Evolutionary conservation across 92 coral and sea anemone genomes (phyloP).

Genomic region (Umimayanthus kanabou): DNA sequence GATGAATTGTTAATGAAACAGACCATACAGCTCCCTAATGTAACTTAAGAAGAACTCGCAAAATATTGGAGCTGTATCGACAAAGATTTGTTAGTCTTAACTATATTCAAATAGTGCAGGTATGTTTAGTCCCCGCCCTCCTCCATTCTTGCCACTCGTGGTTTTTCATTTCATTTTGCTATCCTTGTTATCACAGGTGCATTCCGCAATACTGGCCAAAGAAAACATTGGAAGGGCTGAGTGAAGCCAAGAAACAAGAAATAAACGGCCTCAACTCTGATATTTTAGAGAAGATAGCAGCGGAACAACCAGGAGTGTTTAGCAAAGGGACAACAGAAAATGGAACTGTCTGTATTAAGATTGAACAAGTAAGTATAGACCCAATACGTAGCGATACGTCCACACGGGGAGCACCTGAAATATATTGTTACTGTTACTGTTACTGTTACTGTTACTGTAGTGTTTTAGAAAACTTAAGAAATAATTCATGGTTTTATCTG

Average conservation of each 20-base stretch:
- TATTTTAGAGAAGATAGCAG: conserved; percentile 60
- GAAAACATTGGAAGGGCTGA: conserved; percentile 70
- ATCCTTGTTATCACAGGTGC: conserved; percentile 55
- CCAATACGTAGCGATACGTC: too few species aligned
- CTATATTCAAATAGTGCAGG: background rate
- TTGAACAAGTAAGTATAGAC: conserved; percentile 71
- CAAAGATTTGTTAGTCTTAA: background rate
- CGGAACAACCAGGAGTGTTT: conserved; percentile 63
- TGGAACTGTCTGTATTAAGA: conserved; percentile 81
- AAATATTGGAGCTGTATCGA: too few species aligned
- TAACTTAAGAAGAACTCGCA: too few species aligned
- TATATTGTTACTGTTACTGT: too few species aligned
- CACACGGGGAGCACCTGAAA: too few species aligned
- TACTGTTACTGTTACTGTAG: too few species aligned
- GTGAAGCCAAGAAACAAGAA: conserved; percentile 90
- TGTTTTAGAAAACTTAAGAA: too few species aligned
- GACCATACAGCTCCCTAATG: too few species aligned
- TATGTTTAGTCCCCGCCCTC: background rate
- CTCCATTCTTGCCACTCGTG: background rate
- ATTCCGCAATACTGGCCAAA: conserved; percentile 94
- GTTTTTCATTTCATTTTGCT: background rate
- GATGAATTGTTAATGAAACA: too few species aligned
- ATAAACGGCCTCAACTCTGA: conserved; percentile 83
- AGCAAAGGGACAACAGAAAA: conserved; percentile 76
- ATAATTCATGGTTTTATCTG: too few species aligned